A percentile compares a stretch with the other conserved stretches of the same genome.
Evolutionary conservation across 2,888 invertebrate species (phyloP).

Genomic region (Caenorhabditis uteleia): DNA sequence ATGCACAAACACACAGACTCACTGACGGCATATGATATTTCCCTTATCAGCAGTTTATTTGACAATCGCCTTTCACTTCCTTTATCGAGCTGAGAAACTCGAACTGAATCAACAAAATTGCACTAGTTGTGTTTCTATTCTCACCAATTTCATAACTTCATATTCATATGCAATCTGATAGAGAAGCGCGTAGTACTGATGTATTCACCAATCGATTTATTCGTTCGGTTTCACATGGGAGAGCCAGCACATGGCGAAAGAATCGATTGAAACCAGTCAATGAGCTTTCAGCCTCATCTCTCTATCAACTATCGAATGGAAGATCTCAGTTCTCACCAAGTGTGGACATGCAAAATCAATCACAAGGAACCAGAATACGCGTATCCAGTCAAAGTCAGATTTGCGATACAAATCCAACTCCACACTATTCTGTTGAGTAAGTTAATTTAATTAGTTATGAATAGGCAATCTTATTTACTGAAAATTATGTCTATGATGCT

Average conservation of each 20-base stretch:
- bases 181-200: conserved; percentile 22
- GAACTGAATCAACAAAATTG: too few relatives aligned
- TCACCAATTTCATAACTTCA: too few relatives aligned
- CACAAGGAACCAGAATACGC: conserved; percentile 19
- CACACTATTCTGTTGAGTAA: conserved; percentile 32
- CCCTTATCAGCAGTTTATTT: too few relatives aligned
- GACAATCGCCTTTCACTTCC: too few relatives aligned
- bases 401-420: conserved; percentile 16
- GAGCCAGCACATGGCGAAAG: conserved; percentile 24
- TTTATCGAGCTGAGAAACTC: too few relatives aligned
- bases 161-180: conserved; percentile 29
- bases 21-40: too few relatives aligned
- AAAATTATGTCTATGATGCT: too few relatives aligned
- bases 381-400: conserved; percentile 31
- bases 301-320: conserved; percentile 30
- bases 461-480: too few relatives aligned
- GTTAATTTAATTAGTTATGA: too few relatives aligned
- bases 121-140: too few relatives aligned
- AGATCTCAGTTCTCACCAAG: conserved; percentile 12
- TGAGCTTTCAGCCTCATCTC: conserved; percentile 36
- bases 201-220: conserved; percentile 12
- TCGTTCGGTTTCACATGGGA: conserved; percentile 34
- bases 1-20: too few relatives aligned
- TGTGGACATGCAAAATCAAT: background rate
- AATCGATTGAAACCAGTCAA: conserved; percentile 12